These are phyloP conservation scores for Lutra lutra DNA, from an alignment of 2,797 vertebrate species.

Conservation along the genomic window DNA sequence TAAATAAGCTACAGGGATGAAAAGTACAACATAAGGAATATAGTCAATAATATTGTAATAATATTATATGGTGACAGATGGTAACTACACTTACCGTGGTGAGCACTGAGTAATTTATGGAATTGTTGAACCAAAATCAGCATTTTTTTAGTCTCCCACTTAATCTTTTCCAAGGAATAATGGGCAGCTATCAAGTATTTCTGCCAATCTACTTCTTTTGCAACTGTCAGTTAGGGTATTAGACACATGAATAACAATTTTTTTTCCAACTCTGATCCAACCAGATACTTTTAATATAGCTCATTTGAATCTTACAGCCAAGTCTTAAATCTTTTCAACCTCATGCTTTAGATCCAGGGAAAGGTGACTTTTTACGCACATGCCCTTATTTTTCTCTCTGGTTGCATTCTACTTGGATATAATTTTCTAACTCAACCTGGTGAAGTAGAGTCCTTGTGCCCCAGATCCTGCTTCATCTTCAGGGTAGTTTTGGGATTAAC, in stretches of 20 bases:
- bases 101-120: neutral
- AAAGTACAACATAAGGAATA: neutral
- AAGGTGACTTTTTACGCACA: neutral
- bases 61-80: neutral
- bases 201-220: neutral
- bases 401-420: neutral
- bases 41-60: neutral
- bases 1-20: neutral
- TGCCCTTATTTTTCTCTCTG: neutral
- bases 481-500: neutral
- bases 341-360: neutral
- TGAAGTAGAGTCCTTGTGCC: neutral
- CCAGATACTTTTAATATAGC: neutral
- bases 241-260: neutral
- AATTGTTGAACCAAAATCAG: neutral
- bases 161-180: neutral
- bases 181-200: neutral
- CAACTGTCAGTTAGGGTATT: neutral
- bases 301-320: neutral
- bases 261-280: constrained; percentile 24
- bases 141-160: constrained; percentile 5
- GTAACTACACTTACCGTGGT: neutral
- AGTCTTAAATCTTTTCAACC: neutral
- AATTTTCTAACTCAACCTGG: neutral
- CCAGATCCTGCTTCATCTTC: constrained; percentile 38